Evolutionary conservation across 2,113 vertebrate genomes (phyloP).

Genomic region (Halcyon senegalensis): DNA sequence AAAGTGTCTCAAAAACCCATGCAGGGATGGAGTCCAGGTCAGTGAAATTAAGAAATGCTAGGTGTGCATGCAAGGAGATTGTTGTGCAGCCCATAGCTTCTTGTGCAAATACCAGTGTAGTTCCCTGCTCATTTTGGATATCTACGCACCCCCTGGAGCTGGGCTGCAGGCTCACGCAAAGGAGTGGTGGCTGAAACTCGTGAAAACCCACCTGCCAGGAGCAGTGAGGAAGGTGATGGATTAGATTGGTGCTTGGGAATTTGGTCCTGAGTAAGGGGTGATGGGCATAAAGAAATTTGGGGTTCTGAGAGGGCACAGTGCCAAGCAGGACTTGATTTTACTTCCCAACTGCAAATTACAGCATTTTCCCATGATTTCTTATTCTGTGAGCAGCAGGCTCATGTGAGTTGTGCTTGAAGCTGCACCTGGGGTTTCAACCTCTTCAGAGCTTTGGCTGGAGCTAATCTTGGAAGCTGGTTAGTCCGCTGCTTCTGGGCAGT

Average conservation of each 20-base stretch:
- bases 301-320: neutral
- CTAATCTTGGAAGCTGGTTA: neutral
- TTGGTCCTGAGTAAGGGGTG: neutral
- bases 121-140: neutral
- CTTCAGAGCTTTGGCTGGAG: neutral
- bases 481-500: neutral
- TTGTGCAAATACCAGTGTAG: neutral
- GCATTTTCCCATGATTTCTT: neutral
- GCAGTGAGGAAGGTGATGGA: fast-evolving
- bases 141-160: neutral
- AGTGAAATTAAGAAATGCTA: neutral
- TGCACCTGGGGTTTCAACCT: neutral
- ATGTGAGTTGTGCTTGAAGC: fast-evolving
- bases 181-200: neutral
- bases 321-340: neutral
- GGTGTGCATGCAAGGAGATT: neutral
- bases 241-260: neutral
- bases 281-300: neutral
- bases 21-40: fast-evolving
- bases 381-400: neutral
- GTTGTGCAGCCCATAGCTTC: neutral
- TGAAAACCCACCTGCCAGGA: neutral
- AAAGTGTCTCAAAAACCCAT: neutral
- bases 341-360: neutral
- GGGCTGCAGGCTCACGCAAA: neutral